Conservation (phyloP, 1,140 invertebrate species). For the Aphis craccivora region DNA sequence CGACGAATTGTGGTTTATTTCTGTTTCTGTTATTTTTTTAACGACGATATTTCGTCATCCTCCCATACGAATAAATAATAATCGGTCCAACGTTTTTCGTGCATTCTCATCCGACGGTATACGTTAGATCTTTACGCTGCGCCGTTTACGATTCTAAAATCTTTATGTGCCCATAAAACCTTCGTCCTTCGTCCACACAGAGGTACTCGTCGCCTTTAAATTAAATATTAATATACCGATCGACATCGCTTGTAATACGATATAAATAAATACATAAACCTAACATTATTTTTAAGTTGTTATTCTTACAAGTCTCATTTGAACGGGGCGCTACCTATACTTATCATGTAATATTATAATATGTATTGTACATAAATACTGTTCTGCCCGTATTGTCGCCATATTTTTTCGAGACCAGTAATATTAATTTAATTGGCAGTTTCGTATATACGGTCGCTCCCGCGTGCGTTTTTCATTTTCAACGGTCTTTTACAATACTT, state of each 20-base stretch:
- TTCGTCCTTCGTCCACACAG: background rate
- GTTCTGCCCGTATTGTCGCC: background rate
- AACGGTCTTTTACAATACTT: background rate
- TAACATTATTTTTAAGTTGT: background rate
- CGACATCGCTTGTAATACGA: background rate
- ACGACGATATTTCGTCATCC: background rate
- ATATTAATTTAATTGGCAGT: constrained; percentile 1
- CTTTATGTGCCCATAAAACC: constrained; percentile 31
- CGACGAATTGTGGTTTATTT: background rate
- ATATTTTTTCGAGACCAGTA: background rate
- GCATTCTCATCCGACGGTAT: background rate
- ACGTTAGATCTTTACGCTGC: background rate
- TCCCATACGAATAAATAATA: background rate
- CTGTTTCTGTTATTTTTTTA: background rate
- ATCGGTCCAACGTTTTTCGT: background rate
- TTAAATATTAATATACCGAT: background rate
- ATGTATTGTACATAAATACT: background rate
- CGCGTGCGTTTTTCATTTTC: background rate
- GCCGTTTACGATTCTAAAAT: constrained; percentile 12
- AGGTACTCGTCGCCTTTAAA: background rate
- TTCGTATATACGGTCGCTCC: background rate
- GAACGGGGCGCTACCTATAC: background rate
- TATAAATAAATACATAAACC: background rate
- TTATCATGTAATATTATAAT: background rate
- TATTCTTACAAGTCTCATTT: background rate